phyloP scores from a whole-genome alignment of 2,888 invertebrate species.

The Macropis europaea region DNA sequence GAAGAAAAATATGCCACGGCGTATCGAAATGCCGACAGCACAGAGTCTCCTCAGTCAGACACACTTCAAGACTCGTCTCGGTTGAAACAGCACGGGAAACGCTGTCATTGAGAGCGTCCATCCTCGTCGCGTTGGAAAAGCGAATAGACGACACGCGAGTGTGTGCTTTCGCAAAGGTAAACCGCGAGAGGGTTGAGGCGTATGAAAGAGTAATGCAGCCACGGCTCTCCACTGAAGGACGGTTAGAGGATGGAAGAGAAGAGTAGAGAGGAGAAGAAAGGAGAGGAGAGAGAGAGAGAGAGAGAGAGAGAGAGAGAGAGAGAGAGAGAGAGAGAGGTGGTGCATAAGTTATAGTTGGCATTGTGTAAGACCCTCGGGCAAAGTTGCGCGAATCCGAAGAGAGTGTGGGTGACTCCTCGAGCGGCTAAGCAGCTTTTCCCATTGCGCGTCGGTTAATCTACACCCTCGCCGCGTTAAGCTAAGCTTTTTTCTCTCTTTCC shows the following conservation, averaged over 20 bases:
- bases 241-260: not conserved
- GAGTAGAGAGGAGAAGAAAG: not conserved
- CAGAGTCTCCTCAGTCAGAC: not conserved
- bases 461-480: conserved; percentile 43
- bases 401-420: conserved; percentile 39
- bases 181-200: conserved; percentile 31
- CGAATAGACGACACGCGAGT: conserved; percentile 14
- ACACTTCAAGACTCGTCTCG: not conserved
- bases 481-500: conserved; percentile 41
- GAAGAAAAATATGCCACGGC: no score
- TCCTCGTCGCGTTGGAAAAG: not conserved
- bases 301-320: not conserved
- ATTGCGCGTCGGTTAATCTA: conserved; percentile 55
- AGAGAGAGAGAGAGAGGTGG: not conserved
- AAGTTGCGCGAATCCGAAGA: conserved; percentile 62
- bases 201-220: conserved; percentile 34
- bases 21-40: no score
- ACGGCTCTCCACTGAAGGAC: conserved; percentile 10
- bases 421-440: conserved; percentile 68
- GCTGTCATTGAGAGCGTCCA: not conserved
- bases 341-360: conserved; percentile 70
- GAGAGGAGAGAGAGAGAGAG: not conserved
- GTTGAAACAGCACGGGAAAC: conserved; percentile 1
- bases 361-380: conserved; percentile 65
- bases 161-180: conserved; percentile 22